Base-by-base conservation (phyloP, 1,140 invertebrate genomes). In the Drosophila funebris region DNA sequence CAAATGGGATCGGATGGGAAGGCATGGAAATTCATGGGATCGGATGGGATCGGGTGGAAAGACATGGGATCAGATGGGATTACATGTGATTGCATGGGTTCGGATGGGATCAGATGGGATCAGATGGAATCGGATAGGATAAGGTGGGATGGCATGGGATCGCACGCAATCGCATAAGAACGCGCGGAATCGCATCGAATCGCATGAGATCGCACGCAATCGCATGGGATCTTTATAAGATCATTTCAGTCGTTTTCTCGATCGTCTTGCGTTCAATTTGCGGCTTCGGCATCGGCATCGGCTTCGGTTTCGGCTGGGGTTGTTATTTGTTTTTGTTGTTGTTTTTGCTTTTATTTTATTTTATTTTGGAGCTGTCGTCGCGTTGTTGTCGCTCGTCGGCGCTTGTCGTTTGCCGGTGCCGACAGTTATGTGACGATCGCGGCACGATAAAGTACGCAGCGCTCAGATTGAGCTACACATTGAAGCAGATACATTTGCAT, bases 371-470 rank as follows among this genome's bases (percentile, higher is more conserved):
- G 70, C 56, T 60, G 56, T 58, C 43, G 64, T 24, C 36, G 62
- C 18, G 8, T 20, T n/a, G 46, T 31, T 48, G 52, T 43, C 57
- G 66, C 14, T 27, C 22, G 48, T 22, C 67, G 63, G 1, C 27
- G 52, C 22, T 68, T 57, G 57, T 29, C 60, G 73, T 60, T 77
- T 79, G 73, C 82, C 82, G 82, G 53, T 53, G 58, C 52, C 69
- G 69, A 87, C 87, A 90, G 87, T 90, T 83, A 71, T 73, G 82
- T 72, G 90, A 76, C 83, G 87, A 90, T 81, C 87, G 87, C 71
- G 78, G 61, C 76, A 80, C 71, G 57, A 73, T 70, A 46, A 74
- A 90, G 66, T 76, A 76, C 85, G 73, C 54, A 67, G 37, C 76
- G 71, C 53, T 29, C 27, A 46, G 43, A 48, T 48, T 43, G 22